A percentile compares a stretch with the other conserved stretches of the same genome.
Evolutionary conservation across 2,797 vertebrate genomes (phyloP).

Genomic region (Enteromius trimaculatus): DNA sequence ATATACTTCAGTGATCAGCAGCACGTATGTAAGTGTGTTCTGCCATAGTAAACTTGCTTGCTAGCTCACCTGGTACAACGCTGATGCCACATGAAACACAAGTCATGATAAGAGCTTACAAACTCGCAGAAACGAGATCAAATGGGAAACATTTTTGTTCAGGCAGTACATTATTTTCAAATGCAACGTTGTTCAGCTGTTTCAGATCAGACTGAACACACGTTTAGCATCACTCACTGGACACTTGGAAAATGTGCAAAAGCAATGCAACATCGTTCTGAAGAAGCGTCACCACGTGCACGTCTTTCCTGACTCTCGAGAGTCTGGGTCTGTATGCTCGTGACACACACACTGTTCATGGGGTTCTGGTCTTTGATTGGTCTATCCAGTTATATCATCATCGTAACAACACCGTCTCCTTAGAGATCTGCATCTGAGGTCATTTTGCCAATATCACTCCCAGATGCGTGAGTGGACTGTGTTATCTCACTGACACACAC

Average conservation of each 20-base stretch:
- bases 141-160: background rate
- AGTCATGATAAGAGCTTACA: background rate
- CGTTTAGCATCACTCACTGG: background rate
- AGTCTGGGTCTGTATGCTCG: background rate
- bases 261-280: background rate
- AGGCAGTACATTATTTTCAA: background rate
- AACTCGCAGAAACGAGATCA: background rate
- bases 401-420: constrained; percentile 62
- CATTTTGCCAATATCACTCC: constrained; percentile 70
- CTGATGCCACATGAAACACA: background rate
- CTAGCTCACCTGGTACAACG: background rate
- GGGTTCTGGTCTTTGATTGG: constrained; percentile 6
- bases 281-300: background rate
- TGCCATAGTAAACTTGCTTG: background rate
- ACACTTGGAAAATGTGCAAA: background rate
- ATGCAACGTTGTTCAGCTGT: background rate
- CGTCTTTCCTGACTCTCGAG: background rate
- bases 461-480: constrained; percentile 71
- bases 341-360: background rate
- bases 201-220: background rate
- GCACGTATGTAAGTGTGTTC: background rate
- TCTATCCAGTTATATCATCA: constrained; percentile 39
- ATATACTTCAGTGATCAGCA: background rate
- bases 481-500: constrained; percentile 34
- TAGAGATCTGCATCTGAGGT: constrained; percentile 69